Evolutionary conservation across 2,113 vertebrate genomes (phyloP).

Genomic region (Elaphurus davidianus): DNA sequence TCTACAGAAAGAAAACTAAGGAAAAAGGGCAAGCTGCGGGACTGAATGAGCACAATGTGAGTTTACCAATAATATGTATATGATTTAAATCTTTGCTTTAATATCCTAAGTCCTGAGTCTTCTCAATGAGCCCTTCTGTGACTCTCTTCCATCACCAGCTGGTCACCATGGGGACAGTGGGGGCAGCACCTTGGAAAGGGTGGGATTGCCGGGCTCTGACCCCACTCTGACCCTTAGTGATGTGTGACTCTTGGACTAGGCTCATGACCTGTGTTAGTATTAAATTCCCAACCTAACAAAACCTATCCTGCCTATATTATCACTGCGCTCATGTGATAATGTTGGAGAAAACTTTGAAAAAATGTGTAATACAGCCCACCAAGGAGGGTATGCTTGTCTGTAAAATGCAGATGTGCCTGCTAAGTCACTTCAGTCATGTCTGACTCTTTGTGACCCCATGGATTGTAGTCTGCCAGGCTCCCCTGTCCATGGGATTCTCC

Average conservation of each 20-base stretch:
- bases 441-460: neutral
- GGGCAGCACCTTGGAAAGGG: neutral
- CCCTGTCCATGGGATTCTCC: neutral
- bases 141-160: neutral
- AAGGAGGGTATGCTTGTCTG: neutral
- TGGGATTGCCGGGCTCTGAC: neutral
- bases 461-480: neutral
- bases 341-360: neutral
- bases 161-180: accelerated
- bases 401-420: neutral
- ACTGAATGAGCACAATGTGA: neutral
- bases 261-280: neutral
- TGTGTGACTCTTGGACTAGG: neutral
- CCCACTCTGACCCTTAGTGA: neutral
- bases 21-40: neutral
- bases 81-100: neutral
- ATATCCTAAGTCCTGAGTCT: neutral
- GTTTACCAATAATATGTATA: neutral
- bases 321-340: neutral
- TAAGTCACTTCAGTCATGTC: neutral
- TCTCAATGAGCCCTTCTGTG: neutral
- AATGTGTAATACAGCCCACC: neutral
- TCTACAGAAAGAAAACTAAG: neutral
- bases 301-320: neutral
- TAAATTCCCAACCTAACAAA: neutral